Evolutionary conservation across 2,888 invertebrate genomes (phyloP), one percentile per base, ranked within the genome.

Genomic region (Pristionchus maxplancki): DNA sequence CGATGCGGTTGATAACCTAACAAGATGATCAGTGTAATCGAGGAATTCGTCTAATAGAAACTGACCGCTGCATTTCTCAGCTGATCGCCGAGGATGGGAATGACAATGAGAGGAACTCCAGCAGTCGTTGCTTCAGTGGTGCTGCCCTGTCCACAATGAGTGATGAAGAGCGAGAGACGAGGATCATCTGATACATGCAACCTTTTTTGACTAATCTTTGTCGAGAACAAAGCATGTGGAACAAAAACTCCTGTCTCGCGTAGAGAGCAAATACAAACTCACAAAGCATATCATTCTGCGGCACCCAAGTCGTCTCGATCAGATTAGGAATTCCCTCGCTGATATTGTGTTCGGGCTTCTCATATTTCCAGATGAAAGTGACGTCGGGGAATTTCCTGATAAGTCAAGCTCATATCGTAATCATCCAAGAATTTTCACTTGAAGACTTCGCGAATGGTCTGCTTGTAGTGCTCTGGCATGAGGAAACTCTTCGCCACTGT

Each of bases 361-460:
- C 88, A 34, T 88, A 88, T 20, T 88, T 88, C 88, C 88, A 88
- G 5, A 88, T 78, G 83, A 88, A 88, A 1, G 88, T 88, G 11
- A 88, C 88, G 37, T 88, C 78, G 83, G 64, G 81, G 50, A 87
- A 87, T n/a, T 50, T 67, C n/a, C 58, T 64, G 44, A n/a, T 3
- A 71, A 4, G 24, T 28, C 31, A 24, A 1, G 0, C 24, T n/a
- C 40, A 20, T 11, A 74, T 40, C 0, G 17, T 24, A 37, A 34
- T 0, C 15, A 31, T 6, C 20, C 24, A 87, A 20, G 44, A 9
- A 85, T 88, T 86, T 48, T 48, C 28, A 78, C 78, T 88, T 87
- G 67, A 90, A 89, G 3, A 90, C 90, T 44, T 88, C 81, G 4
- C 90, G 53, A 28, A 92, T 88, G 1, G 89, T 88, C 5, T 24